Base-by-base conservation (phyloP, 2,888 invertebrate genomes). In the Branchellion lobata region DNA sequence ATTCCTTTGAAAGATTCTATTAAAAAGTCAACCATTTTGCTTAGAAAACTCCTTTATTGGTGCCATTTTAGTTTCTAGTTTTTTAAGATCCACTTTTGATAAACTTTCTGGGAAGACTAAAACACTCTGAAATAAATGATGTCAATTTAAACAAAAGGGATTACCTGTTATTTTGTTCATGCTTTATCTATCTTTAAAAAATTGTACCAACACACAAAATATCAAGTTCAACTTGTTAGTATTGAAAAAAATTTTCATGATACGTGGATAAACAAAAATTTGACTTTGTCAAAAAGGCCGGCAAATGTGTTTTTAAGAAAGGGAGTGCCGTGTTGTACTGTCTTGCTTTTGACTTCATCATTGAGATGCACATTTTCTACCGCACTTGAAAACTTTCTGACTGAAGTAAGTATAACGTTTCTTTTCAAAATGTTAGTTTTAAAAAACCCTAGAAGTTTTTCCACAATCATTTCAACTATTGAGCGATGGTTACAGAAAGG, bases 271-370 rank as follows among this genome's bases (percentile, higher is more conserved):
- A n/a, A n/a, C n/a, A n/a, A n/a, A n/a, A n/a, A n/a, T 18, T 3
- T 14, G 5, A 57, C 61, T 57, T 57, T 57, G 61, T 57, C 61
- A 57, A 57, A 57, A 57, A 57, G 5, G 21, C 61, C 61, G 3
- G 61, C 61, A 57, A 57, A 57, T 24, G 24, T 57, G 24, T 57
- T 57, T 57, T 57, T 57, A 5, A 57, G 24, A 57, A 57, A 57
- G 21, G 61, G n/a, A 24, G 21, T 57, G 5, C 21, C 11, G 61
- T 8, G 21, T 3, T 57, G 5, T 3, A 57, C 5, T 24, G 61
- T 18, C n/a, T 24, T 57, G 61, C 8, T 57, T n/a, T 57, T 57
- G 61, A 57, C n/a, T 18, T 3, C 21, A 3, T 57, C 61, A 18
- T 57, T 57, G n/a, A n/a, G 21, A 5, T 57, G 61, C 21, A n/a